Evolutionary conservation across 2,113 vertebrate genomes (phyloP).

Genomic region (Sphaerodactylus townsendi): DNA sequence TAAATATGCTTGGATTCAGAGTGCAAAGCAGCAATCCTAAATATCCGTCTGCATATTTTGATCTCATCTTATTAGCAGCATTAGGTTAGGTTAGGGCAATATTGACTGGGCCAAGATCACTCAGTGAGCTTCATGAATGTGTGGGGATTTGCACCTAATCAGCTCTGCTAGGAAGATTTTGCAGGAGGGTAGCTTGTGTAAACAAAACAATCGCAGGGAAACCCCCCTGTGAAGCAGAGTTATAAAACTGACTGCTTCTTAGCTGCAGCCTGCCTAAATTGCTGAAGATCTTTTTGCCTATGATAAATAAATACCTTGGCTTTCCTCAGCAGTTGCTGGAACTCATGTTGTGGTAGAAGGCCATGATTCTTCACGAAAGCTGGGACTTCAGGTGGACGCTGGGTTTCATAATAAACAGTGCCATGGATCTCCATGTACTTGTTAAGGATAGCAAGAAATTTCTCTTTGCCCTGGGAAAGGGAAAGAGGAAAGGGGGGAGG

Average conservation of each 20-base stretch:
- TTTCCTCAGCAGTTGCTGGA: constrained; percentile 93
- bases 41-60: background rate
- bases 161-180: too few relatives aligned
- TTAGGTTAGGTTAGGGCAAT: too few relatives aligned
- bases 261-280: too few relatives aligned
- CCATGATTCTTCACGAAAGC: constrained; percentile 96
- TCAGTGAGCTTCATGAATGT: too few relatives aligned
- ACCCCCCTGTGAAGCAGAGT: too few relatives aligned
- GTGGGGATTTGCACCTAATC: too few relatives aligned
- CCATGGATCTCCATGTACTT: constrained; percentile 97
- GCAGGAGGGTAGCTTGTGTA: too few relatives aligned
- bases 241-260: too few relatives aligned
- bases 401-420: constrained; percentile 93
- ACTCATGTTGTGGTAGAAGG: constrained; percentile 91
- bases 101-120: too few relatives aligned
- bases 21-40: background rate
- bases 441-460: constrained; percentile 86
- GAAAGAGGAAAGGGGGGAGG: background rate
- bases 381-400: constrained; percentile 92
- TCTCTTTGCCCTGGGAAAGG: constrained; percentile 87
- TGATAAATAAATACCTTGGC: constrained; percentile 80
- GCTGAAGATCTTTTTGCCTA: background rate
- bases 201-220: too few relatives aligned
- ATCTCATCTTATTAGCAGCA: too few relatives aligned
- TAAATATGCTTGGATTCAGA: background rate